These are phyloP conservation scores for Emydura subglobosa DNA, from an alignment of 2,113 vertebrate species.

Conservation along the genomic window DNA sequence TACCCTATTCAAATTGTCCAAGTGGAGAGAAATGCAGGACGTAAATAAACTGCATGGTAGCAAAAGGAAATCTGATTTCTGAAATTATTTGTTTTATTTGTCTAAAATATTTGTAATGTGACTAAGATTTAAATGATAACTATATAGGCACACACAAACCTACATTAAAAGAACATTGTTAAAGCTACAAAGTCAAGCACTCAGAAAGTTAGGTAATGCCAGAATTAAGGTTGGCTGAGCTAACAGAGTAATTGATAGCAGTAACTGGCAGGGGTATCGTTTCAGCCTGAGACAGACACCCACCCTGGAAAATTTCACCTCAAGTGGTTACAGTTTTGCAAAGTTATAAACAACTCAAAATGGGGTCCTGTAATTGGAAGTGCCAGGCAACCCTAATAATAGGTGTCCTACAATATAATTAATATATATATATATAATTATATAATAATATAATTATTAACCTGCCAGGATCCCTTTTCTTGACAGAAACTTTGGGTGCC, in stretches of 20 bases:
- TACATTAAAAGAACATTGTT: background rate
- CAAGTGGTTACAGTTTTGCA: accelerated
- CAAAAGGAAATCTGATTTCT: background rate
- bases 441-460: conserved; percentile 39
- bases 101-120: background rate
- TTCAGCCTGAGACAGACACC: background rate
- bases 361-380: background rate
- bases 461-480: conserved; percentile 43
- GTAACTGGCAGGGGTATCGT: background rate
- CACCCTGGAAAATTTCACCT: background rate
- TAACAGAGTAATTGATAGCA: background rate
- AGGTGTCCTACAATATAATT: conserved; percentile 61
- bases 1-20: background rate
- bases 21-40: background rate
- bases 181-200: background rate
- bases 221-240: background rate
- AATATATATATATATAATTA: background rate
- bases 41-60: background rate
- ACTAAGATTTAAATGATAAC: background rate
- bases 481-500: conserved; percentile 13
- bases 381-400: conserved; percentile 1
- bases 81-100: background rate
- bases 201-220: background rate
- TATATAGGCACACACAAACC: accelerated
- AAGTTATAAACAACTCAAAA: accelerated